phyloP scores from a whole-genome alignment of 2,888 invertebrate genomes.

The Yponomeuta cagnagella region DNA sequence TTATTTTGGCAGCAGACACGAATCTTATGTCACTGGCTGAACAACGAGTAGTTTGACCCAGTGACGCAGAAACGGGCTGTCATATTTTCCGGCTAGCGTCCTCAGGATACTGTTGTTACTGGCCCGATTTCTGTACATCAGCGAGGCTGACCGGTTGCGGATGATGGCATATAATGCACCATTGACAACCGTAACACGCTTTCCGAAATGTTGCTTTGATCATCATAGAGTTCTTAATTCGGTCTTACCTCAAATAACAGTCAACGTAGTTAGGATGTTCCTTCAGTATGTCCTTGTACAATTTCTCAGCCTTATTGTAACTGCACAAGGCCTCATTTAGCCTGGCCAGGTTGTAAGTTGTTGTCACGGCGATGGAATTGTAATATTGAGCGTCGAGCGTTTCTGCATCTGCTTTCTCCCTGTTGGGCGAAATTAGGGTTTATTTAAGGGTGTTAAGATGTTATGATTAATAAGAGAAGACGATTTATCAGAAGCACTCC shows the following conservation, averaged over 20 bases:
- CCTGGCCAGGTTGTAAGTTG: constrained; percentile 96
- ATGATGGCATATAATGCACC: no score
- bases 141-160: no score
- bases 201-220: neutral
- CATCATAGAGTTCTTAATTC: neutral
- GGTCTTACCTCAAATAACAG: constrained; percentile 81
- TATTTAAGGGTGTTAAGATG: neutral
- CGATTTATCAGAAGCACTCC: no score
- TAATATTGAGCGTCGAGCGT: constrained; percentile 93
- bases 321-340: constrained; percentile 94
- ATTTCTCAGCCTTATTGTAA: constrained; percentile 94
- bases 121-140: no score
- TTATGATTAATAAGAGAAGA: neutral
- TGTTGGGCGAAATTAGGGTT: constrained; percentile 30
- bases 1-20: no score
- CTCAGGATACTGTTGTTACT: no score
- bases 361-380: constrained; percentile 96
- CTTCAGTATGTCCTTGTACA: constrained; percentile 97
- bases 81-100: no score
- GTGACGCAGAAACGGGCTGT: no score
- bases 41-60: no score
- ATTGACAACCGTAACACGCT: no score
- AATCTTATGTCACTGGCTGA: no score
- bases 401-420: constrained; percentile 88
- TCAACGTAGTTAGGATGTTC: constrained; percentile 99